Evolutionary conservation across 2,888 invertebrate genomes (phyloP).

Genomic region (Tethea ocularis): DNA sequence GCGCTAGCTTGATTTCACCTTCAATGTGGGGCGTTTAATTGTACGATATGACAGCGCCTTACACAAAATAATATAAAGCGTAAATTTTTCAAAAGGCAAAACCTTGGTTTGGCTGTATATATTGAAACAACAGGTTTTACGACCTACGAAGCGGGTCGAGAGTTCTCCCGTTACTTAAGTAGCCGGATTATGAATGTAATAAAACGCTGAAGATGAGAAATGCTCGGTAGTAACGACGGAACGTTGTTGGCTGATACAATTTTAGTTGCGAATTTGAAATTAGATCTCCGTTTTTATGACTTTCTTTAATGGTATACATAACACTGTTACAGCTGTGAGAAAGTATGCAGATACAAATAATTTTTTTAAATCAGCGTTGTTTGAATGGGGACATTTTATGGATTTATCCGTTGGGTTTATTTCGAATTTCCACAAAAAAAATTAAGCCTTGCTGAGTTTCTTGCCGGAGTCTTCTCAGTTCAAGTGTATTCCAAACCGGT

Average conservation of each 20-base stretch:
- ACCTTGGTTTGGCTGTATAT: constrained; percentile 40
- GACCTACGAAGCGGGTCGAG: constrained; percentile 24
- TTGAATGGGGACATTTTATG: no score
- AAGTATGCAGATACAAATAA: neutral
- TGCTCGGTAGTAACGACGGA: neutral
- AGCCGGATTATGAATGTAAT: constrained; percentile 46
- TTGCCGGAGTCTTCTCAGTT: no score
- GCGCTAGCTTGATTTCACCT: no score
- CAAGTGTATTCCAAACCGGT: no score
- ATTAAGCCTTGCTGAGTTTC: no score
- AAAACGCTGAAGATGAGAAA: constrained; percentile 26
- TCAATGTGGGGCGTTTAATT: no score
- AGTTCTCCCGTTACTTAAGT: constrained; percentile 30
- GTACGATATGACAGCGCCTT: no score
- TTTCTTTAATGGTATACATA: neutral
- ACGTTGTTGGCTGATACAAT: constrained; percentile 7
- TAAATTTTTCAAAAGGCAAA: constrained; percentile 28
- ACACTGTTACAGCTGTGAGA: neutral
- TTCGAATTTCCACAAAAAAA: no score
- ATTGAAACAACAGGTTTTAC: constrained; percentile 51
- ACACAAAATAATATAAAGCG: constrained; percentile 43
- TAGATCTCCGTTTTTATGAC: constrained; percentile 8
- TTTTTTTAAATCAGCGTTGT: neutral
- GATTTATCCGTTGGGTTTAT: no score
- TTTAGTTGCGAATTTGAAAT: constrained; percentile 9